Conservation (phyloP, 2,797 vertebrate species). For the Orestias chungarensis region DNA sequence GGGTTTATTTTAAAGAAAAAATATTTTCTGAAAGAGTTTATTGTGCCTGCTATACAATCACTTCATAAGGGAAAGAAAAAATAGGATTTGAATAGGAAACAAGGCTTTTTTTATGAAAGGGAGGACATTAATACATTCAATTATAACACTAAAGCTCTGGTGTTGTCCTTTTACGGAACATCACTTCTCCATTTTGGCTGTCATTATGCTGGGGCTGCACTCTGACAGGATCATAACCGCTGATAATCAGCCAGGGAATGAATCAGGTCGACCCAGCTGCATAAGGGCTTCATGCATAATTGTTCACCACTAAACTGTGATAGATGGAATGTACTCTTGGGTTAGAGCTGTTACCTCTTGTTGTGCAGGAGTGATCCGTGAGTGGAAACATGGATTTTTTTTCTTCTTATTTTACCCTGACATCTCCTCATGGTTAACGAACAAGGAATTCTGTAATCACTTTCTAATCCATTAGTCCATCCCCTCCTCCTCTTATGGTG, state of each 20-base stretch:
- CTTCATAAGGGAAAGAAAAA: background rate
- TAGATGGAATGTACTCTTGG: constrained; percentile 34
- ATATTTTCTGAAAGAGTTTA: constrained; percentile 16
- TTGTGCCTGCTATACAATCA: background rate
- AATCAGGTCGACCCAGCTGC: constrained; percentile 43
- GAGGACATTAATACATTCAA: background rate
- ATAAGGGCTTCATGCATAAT: constrained; percentile 36
- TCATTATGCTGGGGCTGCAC: constrained; percentile 23
- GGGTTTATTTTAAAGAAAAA: constrained; percentile 20
- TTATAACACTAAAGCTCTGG: background rate
- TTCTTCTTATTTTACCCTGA: constrained; percentile 13
- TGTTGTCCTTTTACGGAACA: background rate
- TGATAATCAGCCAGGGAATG: constrained; percentile 57
- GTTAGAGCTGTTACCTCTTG: constrained; percentile 32
- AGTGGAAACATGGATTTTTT: constrained; percentile 11
- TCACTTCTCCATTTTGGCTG: constrained; percentile 39
- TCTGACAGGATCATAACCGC: constrained; percentile 47
- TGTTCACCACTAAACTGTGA: constrained; percentile 36
- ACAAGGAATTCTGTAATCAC: constrained; percentile 50
- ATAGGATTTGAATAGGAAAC: background rate
- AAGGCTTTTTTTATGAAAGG: background rate
- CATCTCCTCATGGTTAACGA: constrained; percentile 33
- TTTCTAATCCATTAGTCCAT: constrained; percentile 47
- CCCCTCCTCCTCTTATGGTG: constrained; percentile 13
- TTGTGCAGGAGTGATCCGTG: constrained; percentile 28